Conservation (phyloP, 2,888 invertebrate species). For the Andrena camellia region DNA sequence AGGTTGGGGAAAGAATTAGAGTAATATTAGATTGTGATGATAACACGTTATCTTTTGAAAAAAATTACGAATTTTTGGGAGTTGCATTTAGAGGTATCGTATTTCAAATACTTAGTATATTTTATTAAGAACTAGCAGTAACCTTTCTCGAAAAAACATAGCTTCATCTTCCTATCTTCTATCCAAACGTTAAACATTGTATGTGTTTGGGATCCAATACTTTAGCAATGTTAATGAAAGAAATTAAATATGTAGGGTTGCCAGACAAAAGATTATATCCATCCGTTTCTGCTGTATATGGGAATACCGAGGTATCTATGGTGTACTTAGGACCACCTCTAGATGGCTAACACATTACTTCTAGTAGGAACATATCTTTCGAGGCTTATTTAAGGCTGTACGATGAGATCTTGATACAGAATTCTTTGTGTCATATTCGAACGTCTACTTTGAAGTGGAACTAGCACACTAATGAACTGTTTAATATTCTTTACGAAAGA, state of each 20-base stretch:
- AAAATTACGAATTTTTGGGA: constrained; percentile 98
- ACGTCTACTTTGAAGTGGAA: constrained; percentile 73
- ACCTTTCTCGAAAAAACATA: neutral
- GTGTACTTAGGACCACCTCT: constrained; percentile 98
- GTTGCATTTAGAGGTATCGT: constrained; percentile 96
- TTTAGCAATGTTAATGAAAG: constrained; percentile 24
- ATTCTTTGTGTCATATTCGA: constrained; percentile 55
- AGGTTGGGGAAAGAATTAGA: constrained; percentile 98
- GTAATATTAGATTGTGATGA: constrained; percentile 99
- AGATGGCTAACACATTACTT: constrained; percentile 91
- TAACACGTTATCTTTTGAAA: constrained; percentile 98
- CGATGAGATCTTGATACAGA: constrained; percentile 45
- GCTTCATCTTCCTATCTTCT: neutral
- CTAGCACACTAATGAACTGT: constrained; percentile 61
- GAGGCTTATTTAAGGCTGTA: constrained; percentile 49
- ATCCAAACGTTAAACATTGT: neutral
- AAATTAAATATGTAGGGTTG: constrained; percentile 88
- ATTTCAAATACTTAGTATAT: constrained; percentile 33
- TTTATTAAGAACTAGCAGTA: constrained; percentile 12
- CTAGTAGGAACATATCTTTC: constrained; percentile 56
- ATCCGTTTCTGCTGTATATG: constrained; percentile 98
- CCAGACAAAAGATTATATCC: constrained; percentile 97
- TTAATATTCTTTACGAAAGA: constrained; percentile 56
- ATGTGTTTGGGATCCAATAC: neutral
- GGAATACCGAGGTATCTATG: constrained; percentile 99